Percentiles rank a stretch among this genome's conserved stretches.
These are phyloP conservation scores for Hyposoter dolosus DNA, from an alignment of 2,888 invertebrate genomes.

Conservation along the genomic window DNA sequence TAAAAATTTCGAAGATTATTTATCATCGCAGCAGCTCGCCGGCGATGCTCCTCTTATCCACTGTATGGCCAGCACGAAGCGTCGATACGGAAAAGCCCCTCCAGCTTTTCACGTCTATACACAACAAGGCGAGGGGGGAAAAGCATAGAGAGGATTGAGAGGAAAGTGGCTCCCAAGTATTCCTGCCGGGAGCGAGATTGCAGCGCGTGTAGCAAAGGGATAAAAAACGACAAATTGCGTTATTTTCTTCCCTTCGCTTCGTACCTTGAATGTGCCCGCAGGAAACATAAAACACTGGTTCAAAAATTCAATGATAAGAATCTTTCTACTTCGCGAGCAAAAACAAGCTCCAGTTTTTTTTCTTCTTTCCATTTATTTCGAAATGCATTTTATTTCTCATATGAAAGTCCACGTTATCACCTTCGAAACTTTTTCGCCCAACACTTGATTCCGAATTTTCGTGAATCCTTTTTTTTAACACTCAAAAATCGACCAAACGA, in stretches of 20 bases:
- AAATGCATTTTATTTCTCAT: slow-evolving; percentile 1
- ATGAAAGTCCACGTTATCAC: neutral
- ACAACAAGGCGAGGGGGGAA: neutral
- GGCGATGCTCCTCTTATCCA: slow-evolving; percentile 56
- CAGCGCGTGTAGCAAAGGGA: slow-evolving; percentile 40
- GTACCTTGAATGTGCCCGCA: neutral
- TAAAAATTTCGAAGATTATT: slow-evolving; percentile 68
- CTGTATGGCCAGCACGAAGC: slow-evolving; percentile 52
- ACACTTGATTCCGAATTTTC: neutral
- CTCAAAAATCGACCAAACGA: too few species aligned
- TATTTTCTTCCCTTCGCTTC: slow-evolving; percentile 19
- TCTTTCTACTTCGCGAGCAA: neutral
- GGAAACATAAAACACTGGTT: slow-evolving; percentile 23
- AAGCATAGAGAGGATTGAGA: slow-evolving; percentile 29
- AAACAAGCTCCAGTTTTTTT: neutral
- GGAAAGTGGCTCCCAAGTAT: slow-evolving; percentile 41
- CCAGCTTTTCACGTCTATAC: slow-evolving; percentile 21
- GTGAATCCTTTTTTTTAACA: too few species aligned
- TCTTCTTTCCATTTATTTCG: slow-evolving; percentile 1
- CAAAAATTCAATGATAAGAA: slow-evolving; percentile 38
- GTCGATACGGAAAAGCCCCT: slow-evolving; percentile 43
- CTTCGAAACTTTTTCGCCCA: neutral
- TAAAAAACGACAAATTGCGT: slow-evolving; percentile 50
- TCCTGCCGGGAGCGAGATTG: slow-evolving; percentile 61
- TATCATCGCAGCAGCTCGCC: slow-evolving; percentile 61